These are phyloP conservation scores for Macrotrachela quadricornifera DNA, from an alignment of 1,140 invertebrate genomes.

Conservation along the genomic window DNA sequence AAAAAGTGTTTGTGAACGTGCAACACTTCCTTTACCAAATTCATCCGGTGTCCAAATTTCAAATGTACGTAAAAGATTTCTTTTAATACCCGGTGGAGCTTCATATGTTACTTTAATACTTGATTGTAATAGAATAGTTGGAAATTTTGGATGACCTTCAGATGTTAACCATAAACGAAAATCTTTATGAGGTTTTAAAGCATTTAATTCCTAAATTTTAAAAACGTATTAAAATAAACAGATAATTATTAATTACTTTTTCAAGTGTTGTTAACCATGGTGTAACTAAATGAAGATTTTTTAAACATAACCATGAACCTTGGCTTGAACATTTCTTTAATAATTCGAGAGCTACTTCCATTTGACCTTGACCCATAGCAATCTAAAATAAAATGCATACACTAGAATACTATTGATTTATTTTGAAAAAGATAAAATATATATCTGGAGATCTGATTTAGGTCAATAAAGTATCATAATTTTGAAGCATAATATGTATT, in stretches of 20 bases:
- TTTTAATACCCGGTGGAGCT: constrained; percentile 46
- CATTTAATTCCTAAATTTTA: constrained; percentile 35
- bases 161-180: constrained; percentile 57
- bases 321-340: constrained; percentile 36
- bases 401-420: too few species aligned
- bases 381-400: constrained; percentile 33
- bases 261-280: constrained; percentile 52
- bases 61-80: constrained; percentile 40
- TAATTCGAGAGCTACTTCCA: constrained; percentile 37
- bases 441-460: not conserved
- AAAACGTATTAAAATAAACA: not conserved
- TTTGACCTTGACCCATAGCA: constrained; percentile 50
- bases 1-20: constrained; percentile 38
- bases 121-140: constrained; percentile 39
- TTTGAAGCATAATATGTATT: too few species aligned
- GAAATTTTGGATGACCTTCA: constrained; percentile 46
- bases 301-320: constrained; percentile 55
- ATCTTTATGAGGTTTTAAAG: constrained; percentile 35
- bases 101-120: constrained; percentile 67
- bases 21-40: constrained; percentile 29
- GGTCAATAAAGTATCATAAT: not conserved
- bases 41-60: constrained; percentile 37
- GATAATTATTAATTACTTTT: constrained; percentile 30
- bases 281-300: constrained; percentile 66
- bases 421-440: too few species aligned